phyloP scores from a whole-genome alignment of 2,113 vertebrate species.

The Scortum barcoo region DNA sequence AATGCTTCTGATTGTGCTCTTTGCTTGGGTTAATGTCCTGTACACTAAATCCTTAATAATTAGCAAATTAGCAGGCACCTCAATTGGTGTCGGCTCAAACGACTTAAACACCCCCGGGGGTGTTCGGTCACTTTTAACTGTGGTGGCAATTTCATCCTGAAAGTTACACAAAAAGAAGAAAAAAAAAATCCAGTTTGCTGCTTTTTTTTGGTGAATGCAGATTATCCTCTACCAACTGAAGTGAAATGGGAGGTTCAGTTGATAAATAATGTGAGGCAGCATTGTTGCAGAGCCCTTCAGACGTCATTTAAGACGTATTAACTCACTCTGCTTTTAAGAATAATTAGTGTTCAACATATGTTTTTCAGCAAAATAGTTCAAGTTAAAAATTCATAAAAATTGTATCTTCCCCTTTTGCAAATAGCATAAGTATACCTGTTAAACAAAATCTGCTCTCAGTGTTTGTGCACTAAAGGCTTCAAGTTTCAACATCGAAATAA shows the following conservation, averaged over 20 bases:
- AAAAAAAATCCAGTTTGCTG: neutral
- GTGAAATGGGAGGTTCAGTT: neutral
- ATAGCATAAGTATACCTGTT: too few species aligned
- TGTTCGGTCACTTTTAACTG: neutral
- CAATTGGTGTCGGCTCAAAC: conserved; percentile 10
- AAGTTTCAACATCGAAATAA: too few species aligned
- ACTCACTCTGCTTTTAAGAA: too few species aligned
- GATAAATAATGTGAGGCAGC: neutral
- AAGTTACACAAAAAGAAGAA: neutral
- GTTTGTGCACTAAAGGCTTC: too few species aligned
- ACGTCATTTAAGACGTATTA: neutral
- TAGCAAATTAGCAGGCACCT: conserved; percentile 55
- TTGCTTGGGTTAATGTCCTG: conserved; percentile 34
- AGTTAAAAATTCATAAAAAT: too few species aligned
- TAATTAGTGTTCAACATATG: too few species aligned
- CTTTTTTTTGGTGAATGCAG: neutral
- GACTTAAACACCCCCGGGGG: neutral
- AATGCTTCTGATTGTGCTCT: neutral
- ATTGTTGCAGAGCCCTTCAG: neutral
- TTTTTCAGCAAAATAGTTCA: too few species aligned
- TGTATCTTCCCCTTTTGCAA: too few species aligned
- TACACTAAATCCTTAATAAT: conserved; percentile 52
- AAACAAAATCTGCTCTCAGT: too few species aligned
- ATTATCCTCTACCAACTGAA: neutral
- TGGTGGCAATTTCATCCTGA: neutral